Evolutionary conservation across 2,888 invertebrate species (phyloP), one percentile per base, ranked within the genome.

Genomic region (Yponomeuta evonymella): DNA sequence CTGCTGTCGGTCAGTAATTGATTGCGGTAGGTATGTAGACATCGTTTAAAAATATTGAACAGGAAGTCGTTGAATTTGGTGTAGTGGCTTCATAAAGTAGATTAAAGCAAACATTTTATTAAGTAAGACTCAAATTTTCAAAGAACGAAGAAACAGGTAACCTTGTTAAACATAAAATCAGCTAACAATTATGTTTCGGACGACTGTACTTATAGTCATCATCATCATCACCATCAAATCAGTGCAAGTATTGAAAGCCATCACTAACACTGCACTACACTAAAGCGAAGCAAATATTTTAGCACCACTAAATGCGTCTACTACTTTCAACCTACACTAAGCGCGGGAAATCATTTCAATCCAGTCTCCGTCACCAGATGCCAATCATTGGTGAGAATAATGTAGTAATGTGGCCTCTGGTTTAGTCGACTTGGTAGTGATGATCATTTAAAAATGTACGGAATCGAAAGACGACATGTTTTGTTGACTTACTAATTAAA

Each of bases 401-500:
- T 5, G 15, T 1, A 12, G 15, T 2, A 58, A 6, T 12, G 3
- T 58, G 51, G 51, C 15, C 51, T 58, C 15, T 58, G 15, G 12
- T 58, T 3, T 15, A 6, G 15, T 15, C 15, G 51, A 58, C 15
- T 58, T 58, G 51, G 12, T 58, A 15, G 51, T 58, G 15, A 15
- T 15, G 51, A 58, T 58, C 51, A 58, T 12, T 58, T 15, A 58
- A 58, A 58, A 58, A 58, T 15, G 51, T 58, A 58, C 12, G 51
- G 33, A 65, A 65, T 65, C 30, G 65, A 65, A 33, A 29, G 12
- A 29, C 65, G 30, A 29, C 29, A 65, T 33, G 63, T 63, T 65
- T 65, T 65, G 65, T 65, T 65, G 65, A 65, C 30, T 30, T 65
- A 65, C 29, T 33, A 65, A 65, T 65, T 33, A 65, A 65, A 64